Percentiles rank a stretch among this genome's conserved stretches.
Evolutionary conservation across 2,113 vertebrate genomes (phyloP).

Genomic region (Ovis canadensis): DNA sequence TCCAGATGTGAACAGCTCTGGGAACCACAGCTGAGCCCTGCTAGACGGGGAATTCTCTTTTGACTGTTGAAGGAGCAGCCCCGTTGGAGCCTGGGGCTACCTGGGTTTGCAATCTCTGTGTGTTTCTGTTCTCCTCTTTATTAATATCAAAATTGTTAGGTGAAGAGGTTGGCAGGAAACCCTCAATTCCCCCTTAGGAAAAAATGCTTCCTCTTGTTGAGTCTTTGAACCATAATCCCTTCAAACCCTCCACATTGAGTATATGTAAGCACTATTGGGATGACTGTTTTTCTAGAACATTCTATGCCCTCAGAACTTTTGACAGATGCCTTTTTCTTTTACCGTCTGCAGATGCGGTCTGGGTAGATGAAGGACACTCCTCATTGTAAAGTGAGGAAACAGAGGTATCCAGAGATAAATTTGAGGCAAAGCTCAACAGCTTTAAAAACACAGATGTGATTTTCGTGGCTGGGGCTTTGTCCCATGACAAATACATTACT

Average conservation of each 20-base stretch:
- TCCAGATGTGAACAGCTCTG: conserved; percentile 27
- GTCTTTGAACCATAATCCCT: conserved; percentile 65
- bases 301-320: neutral
- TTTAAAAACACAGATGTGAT: neutral
- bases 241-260: conserved; percentile 8
- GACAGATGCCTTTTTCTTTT: neutral
- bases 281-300: conserved; percentile 43
- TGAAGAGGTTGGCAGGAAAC: conserved; percentile 60
- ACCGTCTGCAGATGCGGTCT: neutral
- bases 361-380: neutral
- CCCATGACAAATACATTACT: neutral
- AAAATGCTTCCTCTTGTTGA: conserved; percentile 49
- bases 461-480: neutral
- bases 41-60: conserved; percentile 41
- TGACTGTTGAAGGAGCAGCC: conserved; percentile 22
- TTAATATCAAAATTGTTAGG: conserved; percentile 59
- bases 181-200: conserved; percentile 42
- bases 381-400: neutral
- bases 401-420: neutral
- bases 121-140: conserved; percentile 42
- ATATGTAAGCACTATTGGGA: neutral
- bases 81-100: conserved; percentile 60
- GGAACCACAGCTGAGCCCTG: neutral
- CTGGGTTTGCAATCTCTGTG: conserved; percentile 27
- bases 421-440: neutral